Conservation (phyloP, 2,113 vertebrate genomes). For the Coreoperca whiteheadi region DNA sequence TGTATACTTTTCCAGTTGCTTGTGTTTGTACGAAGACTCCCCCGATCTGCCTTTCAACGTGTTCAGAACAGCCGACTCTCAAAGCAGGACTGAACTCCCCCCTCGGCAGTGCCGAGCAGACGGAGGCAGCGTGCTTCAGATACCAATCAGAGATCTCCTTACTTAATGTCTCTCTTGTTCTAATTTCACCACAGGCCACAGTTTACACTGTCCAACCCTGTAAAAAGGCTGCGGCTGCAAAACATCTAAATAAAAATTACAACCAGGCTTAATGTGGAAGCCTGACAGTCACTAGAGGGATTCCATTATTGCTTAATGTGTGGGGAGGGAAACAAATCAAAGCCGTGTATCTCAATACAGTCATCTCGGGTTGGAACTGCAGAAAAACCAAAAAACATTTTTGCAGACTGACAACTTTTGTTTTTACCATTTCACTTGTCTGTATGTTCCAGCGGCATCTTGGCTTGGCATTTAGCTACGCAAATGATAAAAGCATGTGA, state of each 20-base stretch:
- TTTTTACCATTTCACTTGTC: background rate
- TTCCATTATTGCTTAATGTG: conserved; percentile 39
- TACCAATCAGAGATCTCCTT: background rate
- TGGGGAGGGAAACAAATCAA: conserved; percentile 18
- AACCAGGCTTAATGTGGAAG: conserved; percentile 52
- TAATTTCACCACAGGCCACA: conserved; percentile 49
- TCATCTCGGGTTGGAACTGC: background rate
- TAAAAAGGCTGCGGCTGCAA: conserved; percentile 60
- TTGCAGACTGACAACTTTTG: background rate
- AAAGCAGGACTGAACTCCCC: background rate
- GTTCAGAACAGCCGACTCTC: background rate
- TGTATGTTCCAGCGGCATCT: background rate
- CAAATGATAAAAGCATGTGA: background rate
- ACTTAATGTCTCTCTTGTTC: conserved; percentile 39
- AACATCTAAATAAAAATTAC: conserved; percentile 53
- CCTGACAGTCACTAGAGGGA: conserved; percentile 32
- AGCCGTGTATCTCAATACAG: conserved; percentile 31
- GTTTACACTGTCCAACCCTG: conserved; percentile 57
- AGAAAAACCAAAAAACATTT: background rate
- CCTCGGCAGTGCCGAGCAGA: background rate
- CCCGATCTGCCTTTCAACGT: background rate
- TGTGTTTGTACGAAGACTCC: background rate
- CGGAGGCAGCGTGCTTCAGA: background rate
- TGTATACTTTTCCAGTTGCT: background rate
- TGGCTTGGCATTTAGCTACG: background rate